Evolutionary conservation across 1,140 invertebrate species (phyloP), one percentile per base, ranked within the genome.

Genomic region (Ectropis grisescens): DNA sequence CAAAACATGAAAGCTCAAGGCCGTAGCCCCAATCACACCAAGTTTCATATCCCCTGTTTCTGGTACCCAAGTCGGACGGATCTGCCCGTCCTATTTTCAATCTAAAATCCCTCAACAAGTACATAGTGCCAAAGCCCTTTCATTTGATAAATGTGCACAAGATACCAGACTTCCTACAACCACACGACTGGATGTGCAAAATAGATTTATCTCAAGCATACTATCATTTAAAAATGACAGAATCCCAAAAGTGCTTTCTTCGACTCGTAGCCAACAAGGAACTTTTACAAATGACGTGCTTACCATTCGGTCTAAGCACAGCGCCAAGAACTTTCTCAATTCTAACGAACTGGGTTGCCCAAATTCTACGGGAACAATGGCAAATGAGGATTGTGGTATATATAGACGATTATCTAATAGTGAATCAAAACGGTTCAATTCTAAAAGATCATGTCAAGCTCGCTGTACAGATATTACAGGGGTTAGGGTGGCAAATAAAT

Each of bases 221-320:
- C 41, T 86, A 86, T 54, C 57, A 84, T 37, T n/a, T 54, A n/a
- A 35, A 37, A 24, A 46, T 51, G 3, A n/a, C 11, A n/a, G 24
- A 52, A 22, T n/a, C 25, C 8, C 44, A 52, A 29, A 13, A 39
- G 11, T 8, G 38, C 1, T 53, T 48, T 11, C 27, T 58, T 9
- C 37, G 46, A 1, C 11, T 49, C n/a, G 15, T 47, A 13, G 56
- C 47, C 41, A 11, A 33, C 10, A 15, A 23, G 2, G 11, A 47
- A 24, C 5, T 66, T 1, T 16, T 45, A 2, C 35, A 53, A 25
- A 24, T 59, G 24, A 60, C 47, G 15, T 28, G 25, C 1, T 29
- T 47, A n/a, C 44, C 44, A 2, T 47, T 47, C 23, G 41, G 38
- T 19, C 41, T 59, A n/a, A 41, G 48, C 3, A 12, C 51, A 23